phyloP scores from a whole-genome alignment of 2,113 vertebrate genomes.

The Aplodontia rufa region DNA sequence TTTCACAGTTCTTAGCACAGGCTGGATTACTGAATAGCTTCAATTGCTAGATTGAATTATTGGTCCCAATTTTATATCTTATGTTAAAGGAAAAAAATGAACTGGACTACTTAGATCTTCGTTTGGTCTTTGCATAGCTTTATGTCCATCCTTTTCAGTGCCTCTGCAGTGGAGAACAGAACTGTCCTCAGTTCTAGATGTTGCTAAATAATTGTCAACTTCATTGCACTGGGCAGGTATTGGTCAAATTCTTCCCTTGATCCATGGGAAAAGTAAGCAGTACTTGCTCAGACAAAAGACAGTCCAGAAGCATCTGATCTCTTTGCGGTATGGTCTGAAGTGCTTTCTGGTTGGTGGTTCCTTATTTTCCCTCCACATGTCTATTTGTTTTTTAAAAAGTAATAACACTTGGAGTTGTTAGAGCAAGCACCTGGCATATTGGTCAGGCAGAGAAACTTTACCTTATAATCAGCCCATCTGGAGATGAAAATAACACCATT shows the following conservation, averaged over 20 bases:
- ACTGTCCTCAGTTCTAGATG: neutral
- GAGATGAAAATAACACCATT: conserved; percentile 82
- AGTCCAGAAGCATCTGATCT: conserved; percentile 60
- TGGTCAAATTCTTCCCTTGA: conserved; percentile 40
- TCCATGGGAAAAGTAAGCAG: conserved; percentile 33
- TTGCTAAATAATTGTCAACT: conserved; percentile 57
- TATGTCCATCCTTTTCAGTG: neutral
- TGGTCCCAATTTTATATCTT: neutral
- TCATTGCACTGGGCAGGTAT: neutral
- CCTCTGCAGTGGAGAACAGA: neutral
- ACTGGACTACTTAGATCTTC: neutral
- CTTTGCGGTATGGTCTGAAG: conserved; percentile 66
- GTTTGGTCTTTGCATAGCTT: neutral
- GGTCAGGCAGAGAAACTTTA: conserved; percentile 82
- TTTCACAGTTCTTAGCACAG: neutral
- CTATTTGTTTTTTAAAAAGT: conserved; percentile 74
- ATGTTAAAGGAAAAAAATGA: neutral
- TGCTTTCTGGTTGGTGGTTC: conserved; percentile 59
- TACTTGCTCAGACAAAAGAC: conserved; percentile 52
- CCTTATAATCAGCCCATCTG: conserved; percentile 82
- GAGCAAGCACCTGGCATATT: conserved; percentile 82
- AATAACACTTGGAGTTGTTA: conserved; percentile 79
- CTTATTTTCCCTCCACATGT: conserved; percentile 41
- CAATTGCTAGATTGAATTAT: too few species aligned
- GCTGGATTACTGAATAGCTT: neutral